Evolutionary conservation across 2,888 invertebrate genomes (phyloP).

Genomic region (Xanthorhoe spadicearia): DNA sequence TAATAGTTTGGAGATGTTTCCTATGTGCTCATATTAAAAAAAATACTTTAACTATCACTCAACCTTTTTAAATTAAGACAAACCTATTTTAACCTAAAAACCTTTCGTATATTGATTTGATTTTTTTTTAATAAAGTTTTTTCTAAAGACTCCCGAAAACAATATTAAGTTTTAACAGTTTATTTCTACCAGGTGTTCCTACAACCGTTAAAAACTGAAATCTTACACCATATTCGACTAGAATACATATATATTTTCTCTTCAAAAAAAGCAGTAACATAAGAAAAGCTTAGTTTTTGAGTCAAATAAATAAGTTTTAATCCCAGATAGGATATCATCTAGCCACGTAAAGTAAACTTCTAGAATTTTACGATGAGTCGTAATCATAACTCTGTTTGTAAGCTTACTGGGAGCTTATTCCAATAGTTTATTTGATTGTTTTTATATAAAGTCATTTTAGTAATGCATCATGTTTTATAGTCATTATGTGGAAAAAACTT

Average conservation of each 20-base stretch:
- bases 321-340: conserved; percentile 1
- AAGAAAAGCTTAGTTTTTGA: conserved; percentile 4
- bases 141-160: no score
- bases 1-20: no score
- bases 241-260: neutral
- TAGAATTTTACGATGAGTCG: conserved; percentile 28
- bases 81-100: no score
- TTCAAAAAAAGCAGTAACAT: neutral
- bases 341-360: conserved; percentile 1
- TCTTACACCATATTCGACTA: no score
- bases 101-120: no score
- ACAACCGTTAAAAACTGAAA: neutral
- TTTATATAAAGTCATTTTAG: conserved; percentile 21
- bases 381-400: conserved; percentile 20
- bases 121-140: no score
- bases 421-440: conserved; percentile 23
- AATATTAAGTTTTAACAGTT: no score
- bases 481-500: neutral
- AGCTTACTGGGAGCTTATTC: conserved; percentile 16
- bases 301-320: conserved; percentile 8
- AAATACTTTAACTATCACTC: no score
- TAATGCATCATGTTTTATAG: neutral
- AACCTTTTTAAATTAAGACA: no score
- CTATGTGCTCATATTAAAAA: neutral
- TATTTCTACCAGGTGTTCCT: neutral